Conservation (phyloP, 2,888 invertebrate species). For the Polylopha cassiicola region DNA sequence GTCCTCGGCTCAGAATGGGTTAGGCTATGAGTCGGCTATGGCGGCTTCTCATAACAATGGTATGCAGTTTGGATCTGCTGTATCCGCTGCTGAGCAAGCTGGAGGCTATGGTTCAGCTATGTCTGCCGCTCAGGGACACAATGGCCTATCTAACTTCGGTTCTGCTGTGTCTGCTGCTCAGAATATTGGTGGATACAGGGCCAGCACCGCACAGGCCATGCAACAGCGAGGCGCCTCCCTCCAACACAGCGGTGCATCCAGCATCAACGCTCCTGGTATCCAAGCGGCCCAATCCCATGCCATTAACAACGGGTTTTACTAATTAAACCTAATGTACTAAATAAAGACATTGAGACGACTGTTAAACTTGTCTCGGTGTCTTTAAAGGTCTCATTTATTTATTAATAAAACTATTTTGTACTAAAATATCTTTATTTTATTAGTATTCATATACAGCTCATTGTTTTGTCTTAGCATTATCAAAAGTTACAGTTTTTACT, state of each 20-base stretch:
- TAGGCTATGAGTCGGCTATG: conserved; percentile 42
- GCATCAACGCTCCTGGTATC: conserved; percentile 51
- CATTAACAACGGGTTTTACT: conserved; percentile 53
- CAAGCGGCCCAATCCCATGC: conserved; percentile 55
- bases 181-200: conserved; percentile 38
- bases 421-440: conserved; percentile 16
- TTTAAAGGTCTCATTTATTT: conserved; percentile 29
- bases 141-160: conserved; percentile 26
- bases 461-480: conserved; percentile 29
- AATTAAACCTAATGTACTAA: conserved; percentile 18
- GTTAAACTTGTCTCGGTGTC: conserved; percentile 54
- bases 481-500: conserved; percentile 42
- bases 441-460: background rate
- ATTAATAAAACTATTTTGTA: conserved; percentile 41
- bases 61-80: conserved; percentile 34
- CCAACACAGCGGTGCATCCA: conserved; percentile 52
- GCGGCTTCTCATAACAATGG: conserved; percentile 42
- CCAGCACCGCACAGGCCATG: conserved; percentile 49
- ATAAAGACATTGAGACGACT: conserved; percentile 55
- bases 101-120: conserved; percentile 21
- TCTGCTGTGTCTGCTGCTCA: conserved; percentile 51
- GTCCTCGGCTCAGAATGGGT: conserved; percentile 38
- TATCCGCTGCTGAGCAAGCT: conserved; percentile 25
- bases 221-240: conserved; percentile 43
- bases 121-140: conserved; percentile 24